Evolutionary conservation across 2,797 vertebrate genomes (phyloP).

Genomic region (Astyanax mexicanus): DNA sequence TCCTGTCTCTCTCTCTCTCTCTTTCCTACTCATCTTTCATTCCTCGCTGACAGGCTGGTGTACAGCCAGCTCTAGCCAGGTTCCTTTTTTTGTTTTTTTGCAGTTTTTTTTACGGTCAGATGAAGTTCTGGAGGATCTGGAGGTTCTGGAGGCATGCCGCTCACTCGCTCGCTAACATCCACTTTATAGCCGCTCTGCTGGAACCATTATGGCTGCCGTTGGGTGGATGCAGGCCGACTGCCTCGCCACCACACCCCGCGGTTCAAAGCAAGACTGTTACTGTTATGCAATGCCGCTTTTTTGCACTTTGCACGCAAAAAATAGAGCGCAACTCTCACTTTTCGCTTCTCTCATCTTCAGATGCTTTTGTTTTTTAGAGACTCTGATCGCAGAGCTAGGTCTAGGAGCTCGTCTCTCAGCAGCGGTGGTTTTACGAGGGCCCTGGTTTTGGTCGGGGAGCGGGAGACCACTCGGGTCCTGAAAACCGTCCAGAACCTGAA

Average conservation of each 20-base stretch:
- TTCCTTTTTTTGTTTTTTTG: conserved; percentile 32
- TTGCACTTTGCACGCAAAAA: conserved; percentile 29
- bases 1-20: conserved; percentile 22
- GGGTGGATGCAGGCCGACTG: conserved; percentile 10
- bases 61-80: conserved; percentile 38
- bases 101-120: conserved; percentile 52
- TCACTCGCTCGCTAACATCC: not conserved
- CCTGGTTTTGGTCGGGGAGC: not conserved
- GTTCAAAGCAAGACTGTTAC: conserved; percentile 52
- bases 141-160: too few species aligned
- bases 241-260: conserved; percentile 28
- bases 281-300: conserved; percentile 50
- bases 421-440: not conserved
- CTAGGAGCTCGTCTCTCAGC: not conserved
- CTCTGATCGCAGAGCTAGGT: not conserved
- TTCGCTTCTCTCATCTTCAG: not conserved
- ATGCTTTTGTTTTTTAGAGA: not conserved
- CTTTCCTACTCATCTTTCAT: conserved; percentile 40
- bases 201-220: conserved; percentile 52
- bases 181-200: conserved; percentile 58
- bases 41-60: conserved; percentile 51
- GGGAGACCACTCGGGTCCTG: not conserved
- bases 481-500: not conserved
- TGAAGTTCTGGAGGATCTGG: conserved; percentile 44
- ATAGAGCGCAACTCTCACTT: too few species aligned